Evolutionary conservation across 2,888 invertebrate genomes (phyloP).

Genomic region (Chrysina gloriosa): DNA sequence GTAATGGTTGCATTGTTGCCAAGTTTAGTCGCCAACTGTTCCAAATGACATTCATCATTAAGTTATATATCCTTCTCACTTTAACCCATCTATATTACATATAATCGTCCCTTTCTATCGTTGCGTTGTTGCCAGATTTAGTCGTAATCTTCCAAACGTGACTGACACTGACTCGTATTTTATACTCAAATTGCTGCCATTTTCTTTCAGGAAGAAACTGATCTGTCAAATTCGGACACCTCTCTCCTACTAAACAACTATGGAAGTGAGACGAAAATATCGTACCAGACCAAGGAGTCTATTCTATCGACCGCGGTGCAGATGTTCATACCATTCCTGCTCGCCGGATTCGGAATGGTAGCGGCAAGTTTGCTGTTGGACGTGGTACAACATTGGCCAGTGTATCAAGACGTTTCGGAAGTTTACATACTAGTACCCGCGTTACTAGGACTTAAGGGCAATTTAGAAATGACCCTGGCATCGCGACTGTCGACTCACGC

Average conservation of each 20-base stretch:
- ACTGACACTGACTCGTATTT: too few species aligned
- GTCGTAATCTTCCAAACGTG: too few species aligned
- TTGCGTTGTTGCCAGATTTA: too few species aligned
- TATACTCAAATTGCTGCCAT: too few species aligned
- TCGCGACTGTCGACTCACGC: conserved; percentile 93
- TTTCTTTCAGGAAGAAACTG: conserved; percentile 49
- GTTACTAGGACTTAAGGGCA: conserved; percentile 90
- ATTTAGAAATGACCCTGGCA: conserved; percentile 94
- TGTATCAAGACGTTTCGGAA: conserved; percentile 84
- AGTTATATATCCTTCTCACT: too few species aligned
- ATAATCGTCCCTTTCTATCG: too few species aligned
- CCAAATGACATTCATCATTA: too few species aligned
- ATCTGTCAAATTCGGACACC: conserved; percentile 47
- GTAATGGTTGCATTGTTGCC: too few species aligned
- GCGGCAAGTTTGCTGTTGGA: conserved; percentile 88
- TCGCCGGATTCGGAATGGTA: conserved; percentile 93
- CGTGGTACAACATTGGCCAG: conserved; percentile 88
- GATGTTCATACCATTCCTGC: conserved; percentile 85
- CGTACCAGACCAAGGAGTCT: conserved; percentile 55
- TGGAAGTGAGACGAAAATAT: conserved; percentile 42
- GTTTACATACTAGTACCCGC: conserved; percentile 92
- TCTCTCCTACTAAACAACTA: conserved; percentile 45
- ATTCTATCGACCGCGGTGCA: conserved; percentile 78
- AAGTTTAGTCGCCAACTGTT: too few species aligned
- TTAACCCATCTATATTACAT: too few species aligned